These are phyloP conservation scores for Idaea aversata DNA, from an alignment of 2,888 invertebrate genomes.

Conservation along the genomic window DNA sequence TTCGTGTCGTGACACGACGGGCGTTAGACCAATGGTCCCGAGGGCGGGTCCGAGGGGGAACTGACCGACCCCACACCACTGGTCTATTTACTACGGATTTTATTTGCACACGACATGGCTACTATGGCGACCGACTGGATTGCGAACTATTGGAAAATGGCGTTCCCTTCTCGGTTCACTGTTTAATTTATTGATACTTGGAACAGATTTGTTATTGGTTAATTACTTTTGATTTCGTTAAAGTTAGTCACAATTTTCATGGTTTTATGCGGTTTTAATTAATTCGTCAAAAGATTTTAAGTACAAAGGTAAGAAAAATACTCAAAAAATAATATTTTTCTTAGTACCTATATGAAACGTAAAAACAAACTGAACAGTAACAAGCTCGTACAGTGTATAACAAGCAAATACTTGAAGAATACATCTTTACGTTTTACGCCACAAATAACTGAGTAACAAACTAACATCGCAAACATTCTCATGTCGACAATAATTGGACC, in stretches of 20 bases:
- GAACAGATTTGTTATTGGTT: not conserved
- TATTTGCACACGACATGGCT: constrained; percentile 65
- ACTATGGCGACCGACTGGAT: not conserved
- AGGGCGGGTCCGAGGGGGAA: constrained; percentile 52
- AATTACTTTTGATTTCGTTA: not conserved
- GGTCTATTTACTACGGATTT: constrained; percentile 62
- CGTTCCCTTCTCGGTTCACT: not conserved
- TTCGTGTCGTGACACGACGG: constrained; percentile 33
- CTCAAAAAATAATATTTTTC: too few relatives aligned
- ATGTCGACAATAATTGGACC: constrained; percentile 74
- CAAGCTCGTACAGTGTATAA: constrained; percentile 18
- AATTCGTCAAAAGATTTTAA: too few relatives aligned
- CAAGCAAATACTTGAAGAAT: constrained; percentile 31
- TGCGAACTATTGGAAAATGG: not conserved
- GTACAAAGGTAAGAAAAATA: too few relatives aligned
- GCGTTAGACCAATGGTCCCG: constrained; percentile 34
- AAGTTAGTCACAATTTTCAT: too few relatives aligned
- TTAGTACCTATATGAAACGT: not conserved
- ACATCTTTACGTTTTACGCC: constrained; percentile 25
- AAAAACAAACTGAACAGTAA: constrained; percentile 23
- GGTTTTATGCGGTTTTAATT: too few relatives aligned
- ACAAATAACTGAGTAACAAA: constrained; percentile 57
- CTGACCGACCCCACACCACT: constrained; percentile 66
- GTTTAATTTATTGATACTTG: not conserved
- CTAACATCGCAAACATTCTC: constrained; percentile 59